Percentiles rank a stretch among this genome's conserved stretches.
These are phyloP conservation scores for Pyrrhosoma nymphula DNA, from an alignment of 2,888 invertebrate species.

Conservation along the genomic window DNA sequence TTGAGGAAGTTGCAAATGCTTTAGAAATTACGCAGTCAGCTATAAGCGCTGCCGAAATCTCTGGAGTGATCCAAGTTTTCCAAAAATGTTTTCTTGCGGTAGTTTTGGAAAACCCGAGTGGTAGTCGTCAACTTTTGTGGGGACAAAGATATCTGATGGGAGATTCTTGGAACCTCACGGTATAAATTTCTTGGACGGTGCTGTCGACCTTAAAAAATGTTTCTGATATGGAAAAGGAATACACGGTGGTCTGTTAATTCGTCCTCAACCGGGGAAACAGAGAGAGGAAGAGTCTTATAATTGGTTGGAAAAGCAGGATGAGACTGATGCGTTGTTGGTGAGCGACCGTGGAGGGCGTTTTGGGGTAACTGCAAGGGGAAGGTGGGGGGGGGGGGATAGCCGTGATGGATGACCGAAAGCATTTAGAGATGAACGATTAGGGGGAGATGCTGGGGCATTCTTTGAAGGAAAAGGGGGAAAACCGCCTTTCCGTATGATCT, in stretches of 20 bases:
- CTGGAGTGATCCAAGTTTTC: not conserved
- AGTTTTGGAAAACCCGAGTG: not conserved
- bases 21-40: not conserved
- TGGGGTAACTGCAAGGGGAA: not conserved
- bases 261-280: not conserved
- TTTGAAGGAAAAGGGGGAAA: conserved; percentile 29
- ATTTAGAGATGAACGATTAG: conserved; percentile 65
- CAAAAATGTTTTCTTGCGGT: not conserved
- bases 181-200: not conserved
- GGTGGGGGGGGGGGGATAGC: not conserved
- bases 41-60: not conserved
- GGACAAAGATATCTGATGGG: conserved; percentile 6
- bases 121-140: not conserved
- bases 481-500: not conserved
- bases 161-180: not conserved
- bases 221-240: not conserved
- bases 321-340: not conserved
- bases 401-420: conserved; percentile 64
- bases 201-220: not conserved
- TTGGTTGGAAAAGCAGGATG: conserved; percentile 44
- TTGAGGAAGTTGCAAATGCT: not conserved
- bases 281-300: conserved; percentile 37
- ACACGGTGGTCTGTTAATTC: conserved; percentile 24
- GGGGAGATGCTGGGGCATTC: conserved; percentile 41
- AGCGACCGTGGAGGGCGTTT: not conserved